Evolutionary conservation across 2,888 invertebrate species (phyloP).

Genomic region (Scaptomyza caliginosa): DNA sequence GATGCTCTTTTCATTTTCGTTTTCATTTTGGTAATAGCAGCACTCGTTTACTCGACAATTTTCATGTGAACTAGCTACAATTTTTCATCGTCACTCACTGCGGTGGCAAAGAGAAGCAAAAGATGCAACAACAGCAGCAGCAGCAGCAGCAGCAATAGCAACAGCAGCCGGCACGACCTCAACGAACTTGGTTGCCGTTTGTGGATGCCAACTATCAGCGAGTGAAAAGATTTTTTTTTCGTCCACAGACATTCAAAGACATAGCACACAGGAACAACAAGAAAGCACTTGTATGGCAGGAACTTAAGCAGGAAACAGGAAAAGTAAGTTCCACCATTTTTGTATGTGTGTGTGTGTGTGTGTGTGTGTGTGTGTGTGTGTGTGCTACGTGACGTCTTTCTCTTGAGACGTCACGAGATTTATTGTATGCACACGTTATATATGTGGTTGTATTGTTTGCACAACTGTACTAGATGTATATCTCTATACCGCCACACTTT

Average conservation of each 20-base stretch:
- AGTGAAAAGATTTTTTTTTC: slow-evolving; percentile 62
- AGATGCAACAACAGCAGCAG: slow-evolving; percentile 17
- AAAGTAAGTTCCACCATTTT: slow-evolving; percentile 71
- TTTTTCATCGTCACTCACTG: slow-evolving; percentile 68
- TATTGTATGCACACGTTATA: slow-evolving; percentile 71
- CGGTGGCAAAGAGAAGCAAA: slow-evolving; percentile 8
- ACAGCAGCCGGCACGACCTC: slow-evolving; percentile 39
- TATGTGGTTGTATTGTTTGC: slow-evolving; percentile 64
- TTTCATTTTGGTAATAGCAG: slow-evolving; percentile 74
- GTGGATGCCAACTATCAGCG: slow-evolving; percentile 61
- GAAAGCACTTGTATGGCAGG: slow-evolving; percentile 60
- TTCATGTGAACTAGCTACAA: slow-evolving; percentile 71
- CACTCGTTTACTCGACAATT: slow-evolving; percentile 69
- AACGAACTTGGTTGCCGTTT: slow-evolving; percentile 39
- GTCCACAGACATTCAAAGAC: slow-evolving; percentile 32
- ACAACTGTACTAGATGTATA: slow-evolving; percentile 36
- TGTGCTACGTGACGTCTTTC: slow-evolving; percentile 77
- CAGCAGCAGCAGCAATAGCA: slow-evolving; percentile 13
- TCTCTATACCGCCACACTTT: neutral
- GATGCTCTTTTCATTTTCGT: slow-evolving; percentile 62
- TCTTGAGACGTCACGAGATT: slow-evolving; percentile 77
- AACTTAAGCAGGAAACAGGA: slow-evolving; percentile 78
- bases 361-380: neutral
- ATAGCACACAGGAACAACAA: slow-evolving; percentile 51
- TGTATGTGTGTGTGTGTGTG: slow-evolving; percentile 40